Evolutionary conservation across 2,113 vertebrate species (phyloP).

Genomic region (Mormyrus iriodes): DNA sequence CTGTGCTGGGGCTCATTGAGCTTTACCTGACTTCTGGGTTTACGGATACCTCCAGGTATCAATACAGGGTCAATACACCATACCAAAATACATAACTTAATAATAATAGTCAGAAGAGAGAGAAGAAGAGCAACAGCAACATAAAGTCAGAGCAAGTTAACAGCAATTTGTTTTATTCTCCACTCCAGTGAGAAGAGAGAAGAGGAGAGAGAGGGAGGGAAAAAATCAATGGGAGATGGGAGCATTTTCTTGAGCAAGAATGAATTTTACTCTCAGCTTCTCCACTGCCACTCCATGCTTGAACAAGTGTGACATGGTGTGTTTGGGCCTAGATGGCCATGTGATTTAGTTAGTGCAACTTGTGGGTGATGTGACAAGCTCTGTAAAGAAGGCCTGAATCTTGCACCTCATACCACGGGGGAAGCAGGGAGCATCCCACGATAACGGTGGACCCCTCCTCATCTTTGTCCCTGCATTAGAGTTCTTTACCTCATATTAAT

Average conservation of each 20-base stretch:
- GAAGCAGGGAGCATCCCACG: background rate
- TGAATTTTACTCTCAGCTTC: constrained; percentile 1
- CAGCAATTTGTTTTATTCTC: background rate
- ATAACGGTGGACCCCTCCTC: background rate
- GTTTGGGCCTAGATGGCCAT: background rate
- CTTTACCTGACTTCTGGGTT: background rate
- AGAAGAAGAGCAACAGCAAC: background rate
- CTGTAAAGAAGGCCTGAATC: background rate
- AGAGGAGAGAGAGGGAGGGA: background rate
- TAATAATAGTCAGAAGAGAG: background rate
- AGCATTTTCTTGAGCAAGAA: background rate
- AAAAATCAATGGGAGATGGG: background rate
- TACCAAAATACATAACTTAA: background rate
- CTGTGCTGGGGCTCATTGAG: background rate
- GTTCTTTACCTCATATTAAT: background rate
- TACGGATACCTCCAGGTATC: background rate
- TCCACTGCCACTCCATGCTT: background rate
- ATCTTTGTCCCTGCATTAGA: background rate
- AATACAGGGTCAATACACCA: background rate
- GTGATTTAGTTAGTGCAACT: background rate
- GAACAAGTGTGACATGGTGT: background rate
- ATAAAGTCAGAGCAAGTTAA: background rate
- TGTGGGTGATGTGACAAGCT: background rate
- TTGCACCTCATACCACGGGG: background rate
- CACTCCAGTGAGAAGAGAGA: background rate